Base-by-base conservation (phyloP, 2,888 invertebrate genomes). In the Oxycera nigricornis region DNA sequence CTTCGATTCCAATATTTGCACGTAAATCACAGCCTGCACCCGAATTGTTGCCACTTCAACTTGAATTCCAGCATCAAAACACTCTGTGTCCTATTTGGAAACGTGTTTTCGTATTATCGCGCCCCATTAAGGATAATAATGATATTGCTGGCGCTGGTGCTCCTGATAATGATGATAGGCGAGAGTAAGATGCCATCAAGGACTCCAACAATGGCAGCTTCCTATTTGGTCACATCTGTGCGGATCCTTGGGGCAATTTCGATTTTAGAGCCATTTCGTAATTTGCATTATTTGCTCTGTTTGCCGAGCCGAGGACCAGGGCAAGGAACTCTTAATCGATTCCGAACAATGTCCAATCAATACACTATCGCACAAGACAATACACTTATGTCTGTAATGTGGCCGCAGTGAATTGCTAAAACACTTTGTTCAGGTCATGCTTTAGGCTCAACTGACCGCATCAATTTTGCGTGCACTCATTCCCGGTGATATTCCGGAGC, bases 381-480 rank as follows among this genome's bases (percentile, higher is more conserved):
- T 46, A 17, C 17, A 46, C 46, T n/a, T 46, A 46, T 46, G 17
- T 17, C 17, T 46, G 46, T 46, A 46, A 17, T 31, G 7, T 3
- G 28, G 26, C 30, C 61, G 31, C 26, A 61, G 31, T 61, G 46
- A 46, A 14, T n/a, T 46, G 14, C 6, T n/a, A 46, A 17, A 3
- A 41, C 35, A 24, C 24, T 65, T 41, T 41, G 22, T 41, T 65
- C 14, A 39, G 24, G 9, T 22, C 41, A 17, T 6, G 24, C 65
- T 65, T 41, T 22, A 65, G 24, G 41, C 14, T 30, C 24, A 65
- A 65, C 65, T 65, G 65, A 39, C 39, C 22, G 35, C 41, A 22
- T 39, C 41, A 11, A 7, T 41, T 39, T 30, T 65, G 30, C 41
- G 41, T 39, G 9, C 39, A 22, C 11, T 41, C 65, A 11, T 22